Conservation (phyloP, 2,797 vertebrate species). For the Myotis planiceps region DNA sequence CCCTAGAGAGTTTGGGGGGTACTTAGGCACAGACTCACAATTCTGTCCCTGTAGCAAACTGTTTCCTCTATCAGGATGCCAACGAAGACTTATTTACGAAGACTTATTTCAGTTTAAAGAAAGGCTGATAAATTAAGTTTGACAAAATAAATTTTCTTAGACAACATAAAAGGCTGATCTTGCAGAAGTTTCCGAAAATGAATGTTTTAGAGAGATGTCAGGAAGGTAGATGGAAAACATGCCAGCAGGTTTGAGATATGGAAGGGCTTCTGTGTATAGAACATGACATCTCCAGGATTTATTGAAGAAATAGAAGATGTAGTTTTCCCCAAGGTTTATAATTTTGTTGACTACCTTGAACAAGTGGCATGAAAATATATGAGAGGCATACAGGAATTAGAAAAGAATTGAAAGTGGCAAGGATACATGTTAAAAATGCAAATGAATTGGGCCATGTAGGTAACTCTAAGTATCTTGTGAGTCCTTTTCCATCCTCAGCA, state of each 20-base stretch:
- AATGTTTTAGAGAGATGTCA: constrained; percentile 5
- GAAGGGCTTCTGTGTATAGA: background rate
- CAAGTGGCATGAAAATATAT: background rate
- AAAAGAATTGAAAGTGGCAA: background rate
- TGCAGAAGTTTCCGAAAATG: constrained; percentile 34
- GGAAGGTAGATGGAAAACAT: background rate
- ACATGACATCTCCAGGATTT: background rate
- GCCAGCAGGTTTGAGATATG: background rate
- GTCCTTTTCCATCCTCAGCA: background rate
- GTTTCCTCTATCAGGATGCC: background rate
- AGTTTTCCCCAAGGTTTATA: background rate
- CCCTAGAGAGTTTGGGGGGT: background rate
- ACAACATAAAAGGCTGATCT: constrained; percentile 34
- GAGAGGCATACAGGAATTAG: background rate
- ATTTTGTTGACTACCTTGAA: background rate
- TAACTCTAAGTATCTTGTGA: background rate
- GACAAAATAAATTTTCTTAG: constrained; percentile 1
- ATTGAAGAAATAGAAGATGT: background rate
- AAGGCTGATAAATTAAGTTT: constrained; percentile 6
- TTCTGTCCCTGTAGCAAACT: background rate
- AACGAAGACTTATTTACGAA: background rate
- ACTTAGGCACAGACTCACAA: background rate
- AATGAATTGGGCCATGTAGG: background rate
- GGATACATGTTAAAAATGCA: background rate
- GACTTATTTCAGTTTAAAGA: background rate